Conservation (phyloP, 2,113 vertebrate species). For the Silurus glanis region DNA sequence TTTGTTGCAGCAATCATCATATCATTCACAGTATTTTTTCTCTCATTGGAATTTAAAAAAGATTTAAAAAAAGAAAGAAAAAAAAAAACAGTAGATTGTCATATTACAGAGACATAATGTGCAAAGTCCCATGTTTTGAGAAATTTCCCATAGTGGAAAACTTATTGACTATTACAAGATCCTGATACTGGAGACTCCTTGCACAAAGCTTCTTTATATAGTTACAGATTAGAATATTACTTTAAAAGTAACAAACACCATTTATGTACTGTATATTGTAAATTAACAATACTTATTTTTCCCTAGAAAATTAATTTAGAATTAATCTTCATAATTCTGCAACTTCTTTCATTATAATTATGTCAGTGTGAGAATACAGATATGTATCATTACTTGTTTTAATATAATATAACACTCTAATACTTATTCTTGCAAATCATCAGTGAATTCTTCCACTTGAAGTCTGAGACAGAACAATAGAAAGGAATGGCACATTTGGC, state of each 20-base stretch:
- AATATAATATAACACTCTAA: neutral
- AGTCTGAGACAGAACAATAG: neutral
- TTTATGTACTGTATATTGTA: neutral
- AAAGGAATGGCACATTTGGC: neutral
- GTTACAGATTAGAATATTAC: too few relatives aligned
- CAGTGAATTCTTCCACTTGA: neutral
- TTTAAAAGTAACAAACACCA: constrained; percentile 34
- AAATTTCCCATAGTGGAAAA: neutral
- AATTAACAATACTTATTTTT: neutral
- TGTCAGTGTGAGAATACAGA: neutral
- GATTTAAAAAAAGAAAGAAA: too few relatives aligned
- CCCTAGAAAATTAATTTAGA: neutral
- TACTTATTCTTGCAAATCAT: constrained; percentile 3
- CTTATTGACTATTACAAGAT: neutral
- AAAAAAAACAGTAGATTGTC: too few relatives aligned
- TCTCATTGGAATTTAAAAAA: too few relatives aligned
- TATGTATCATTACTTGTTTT: neutral
- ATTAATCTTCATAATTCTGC: neutral
- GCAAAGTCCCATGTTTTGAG: neutral
- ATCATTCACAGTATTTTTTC: too few relatives aligned
- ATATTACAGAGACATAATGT: neutral
- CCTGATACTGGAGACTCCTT: neutral
- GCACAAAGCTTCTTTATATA: neutral
- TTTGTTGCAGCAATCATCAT: neutral
- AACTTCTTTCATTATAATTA: neutral